These are phyloP conservation scores for Condylostylus longicornis DNA, from an alignment of 1,140 invertebrate genomes.

Conservation along the genomic window DNA sequence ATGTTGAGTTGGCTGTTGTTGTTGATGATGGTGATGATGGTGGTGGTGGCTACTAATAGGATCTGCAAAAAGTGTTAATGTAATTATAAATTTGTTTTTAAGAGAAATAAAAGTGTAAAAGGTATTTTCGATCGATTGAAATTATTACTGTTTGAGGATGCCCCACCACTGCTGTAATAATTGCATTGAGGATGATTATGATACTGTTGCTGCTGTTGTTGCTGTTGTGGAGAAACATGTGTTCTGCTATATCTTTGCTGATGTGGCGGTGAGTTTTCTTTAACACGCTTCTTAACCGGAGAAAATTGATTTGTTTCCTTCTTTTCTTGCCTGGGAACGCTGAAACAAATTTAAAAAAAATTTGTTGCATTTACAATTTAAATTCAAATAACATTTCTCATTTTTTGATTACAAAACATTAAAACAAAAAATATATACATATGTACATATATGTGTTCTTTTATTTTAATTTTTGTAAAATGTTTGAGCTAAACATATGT, in stretches of 20 bases:
- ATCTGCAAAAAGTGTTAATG: too few species aligned
- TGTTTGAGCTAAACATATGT: too few species aligned
- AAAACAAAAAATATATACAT: too few species aligned
- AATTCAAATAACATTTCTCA: too few species aligned
- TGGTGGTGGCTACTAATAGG: constrained; percentile 4
- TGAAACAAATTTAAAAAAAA: too few species aligned
- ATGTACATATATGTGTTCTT: background rate
- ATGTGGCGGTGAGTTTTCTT: constrained; percentile 83
- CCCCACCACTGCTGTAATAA: constrained; percentile 18
- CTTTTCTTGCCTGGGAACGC: constrained; percentile 47
- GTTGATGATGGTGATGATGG: constrained; percentile 21
- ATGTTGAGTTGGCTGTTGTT: constrained; percentile 1
- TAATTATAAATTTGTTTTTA: constrained; percentile 2
- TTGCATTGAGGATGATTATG: constrained; percentile 22
- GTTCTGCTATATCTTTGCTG: constrained; percentile 37
- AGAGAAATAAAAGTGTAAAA: background rate
- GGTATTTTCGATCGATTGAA: background rate
- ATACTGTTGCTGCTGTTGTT: too few species aligned
- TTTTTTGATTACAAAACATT: too few species aligned
- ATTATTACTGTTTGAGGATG: constrained; percentile 18
- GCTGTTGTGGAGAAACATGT: constrained; percentile 27
- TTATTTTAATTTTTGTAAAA: background rate
- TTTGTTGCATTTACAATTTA: too few species aligned
- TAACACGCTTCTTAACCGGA: constrained; percentile 95
- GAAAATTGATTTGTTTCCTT: constrained; percentile 85